Evolutionary conservation across 2,113 vertebrate genomes (phyloP), one percentile per base, ranked within the genome.

Genomic region (Nothocercus julius): DNA sequence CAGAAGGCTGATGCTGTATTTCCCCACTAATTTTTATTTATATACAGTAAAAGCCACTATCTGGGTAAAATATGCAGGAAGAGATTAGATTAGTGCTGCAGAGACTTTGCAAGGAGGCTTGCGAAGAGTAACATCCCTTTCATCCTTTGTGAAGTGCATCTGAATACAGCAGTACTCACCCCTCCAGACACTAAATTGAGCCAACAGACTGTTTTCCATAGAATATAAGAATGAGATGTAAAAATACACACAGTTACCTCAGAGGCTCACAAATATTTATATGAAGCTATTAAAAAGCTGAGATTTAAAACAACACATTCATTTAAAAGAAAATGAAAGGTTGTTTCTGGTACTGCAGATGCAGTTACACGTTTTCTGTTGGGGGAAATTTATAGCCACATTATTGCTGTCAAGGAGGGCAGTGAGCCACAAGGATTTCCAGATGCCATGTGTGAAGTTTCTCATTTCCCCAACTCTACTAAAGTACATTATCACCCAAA

Each of bases 351-450:
- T 96, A 67, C 2, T 79, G 92, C 61, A 86, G 85, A 73, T 90
- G 77, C 36, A 90, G 92, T 96, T 90, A 90, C 2, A 64, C 70
- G 89, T 85, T 97, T 97, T 96, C 95, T 97, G 78, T 70, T 85
- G 89, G 53, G 87, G 70, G 74, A 96, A 96, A 97, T 97, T 95
- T 97, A 96, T 89, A 95, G 95, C 53, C 72, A 79, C 30, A 14
- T 95, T 97, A 96, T 89, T 92, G 81, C 91, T 94, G 96, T 96
- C 91, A 96, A 92, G 85, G 76, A 92, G 36, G 66, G 77, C 62
- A 96, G 86, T 94, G 90, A 97, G 92, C 68, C 89, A 95, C 93
- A 97, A 91, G 92, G 88, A 96, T 89, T 97, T 97, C 96, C 96
- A 97, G 95, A 96, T 96, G 94, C 91, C 92, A 87, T 49, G 84